Conservation (phyloP, 2,113 vertebrate species). For the Nibea albiflora region DNA sequence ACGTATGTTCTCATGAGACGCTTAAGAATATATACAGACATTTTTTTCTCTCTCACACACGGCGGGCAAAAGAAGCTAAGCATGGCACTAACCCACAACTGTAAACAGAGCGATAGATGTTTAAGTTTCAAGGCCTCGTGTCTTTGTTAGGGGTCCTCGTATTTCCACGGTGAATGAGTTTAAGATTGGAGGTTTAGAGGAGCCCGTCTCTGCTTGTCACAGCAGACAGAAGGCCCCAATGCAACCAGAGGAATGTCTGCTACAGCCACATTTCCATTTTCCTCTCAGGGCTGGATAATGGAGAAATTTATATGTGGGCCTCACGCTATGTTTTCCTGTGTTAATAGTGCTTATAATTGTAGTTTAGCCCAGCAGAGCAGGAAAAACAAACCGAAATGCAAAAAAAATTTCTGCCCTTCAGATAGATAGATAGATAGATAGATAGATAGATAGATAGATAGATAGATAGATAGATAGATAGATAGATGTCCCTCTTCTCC, state of each 20-base stretch:
- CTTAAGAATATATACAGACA: constrained; percentile 46
- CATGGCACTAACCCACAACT: constrained; percentile 27
- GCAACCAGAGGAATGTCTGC: constrained; percentile 79
- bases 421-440: constrained; percentile 23
- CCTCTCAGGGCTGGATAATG: constrained; percentile 64
- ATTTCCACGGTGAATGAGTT: constrained; percentile 51
- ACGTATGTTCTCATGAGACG: constrained; percentile 44
- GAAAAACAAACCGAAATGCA: constrained; percentile 7
- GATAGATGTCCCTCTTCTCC: constrained; percentile 54
- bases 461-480: constrained; percentile 32
- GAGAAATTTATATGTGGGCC: constrained; percentile 65
- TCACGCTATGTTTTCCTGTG: constrained; percentile 48
- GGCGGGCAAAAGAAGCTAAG: constrained; percentile 7
- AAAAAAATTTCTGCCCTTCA: neutral
- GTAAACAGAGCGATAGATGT: constrained; percentile 33
- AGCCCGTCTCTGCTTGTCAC: constrained; percentile 44
- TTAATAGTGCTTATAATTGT: constrained; percentile 49
- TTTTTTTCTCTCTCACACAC: constrained; percentile 7
- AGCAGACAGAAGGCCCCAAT: constrained; percentile 72
- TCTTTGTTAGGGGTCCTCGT: constrained; percentile 39
- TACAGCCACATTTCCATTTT: constrained; percentile 71
- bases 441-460: constrained; percentile 5
- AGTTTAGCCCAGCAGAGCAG: constrained; percentile 16
- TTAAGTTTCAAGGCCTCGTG: constrained; percentile 27
- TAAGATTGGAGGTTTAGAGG: constrained; percentile 57